Evolutionary conservation across 1,140 invertebrate species (phyloP), one percentile per base, ranked within the genome.

Genomic region (Aricia agestis): DNA sequence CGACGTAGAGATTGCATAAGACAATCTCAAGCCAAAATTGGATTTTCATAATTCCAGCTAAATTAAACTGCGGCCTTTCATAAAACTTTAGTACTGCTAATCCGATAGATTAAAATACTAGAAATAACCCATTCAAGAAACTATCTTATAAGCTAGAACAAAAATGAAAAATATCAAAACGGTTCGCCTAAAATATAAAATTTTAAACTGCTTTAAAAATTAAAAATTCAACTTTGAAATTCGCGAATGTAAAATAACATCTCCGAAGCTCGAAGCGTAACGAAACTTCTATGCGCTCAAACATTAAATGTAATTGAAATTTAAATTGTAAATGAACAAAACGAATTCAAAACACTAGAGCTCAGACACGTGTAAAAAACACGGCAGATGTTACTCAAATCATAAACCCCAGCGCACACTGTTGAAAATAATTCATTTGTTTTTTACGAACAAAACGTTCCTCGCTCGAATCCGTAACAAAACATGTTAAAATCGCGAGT

Each of bases 361-460:
- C 45, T 4, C 45, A 52, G 45, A 52, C 45, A 13, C 11, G 11
- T 52, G 45, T 52, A 52, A 13, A 36, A 52, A 52, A 52, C 45
- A 52, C 45, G 45, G 45, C 45, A 52, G 45, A 52, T 52, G 45
- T 52, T 52, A 67, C 19, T 36, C 66, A 71, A 71, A 71, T 67
- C 25, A 68, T 45, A 68, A 70, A 17, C 15, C 68, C 61, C 36
- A 36, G 42, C 59, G 66, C 66, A 70, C 70, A 45, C 52, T 59
- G 36, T 61, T 57, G 66, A 71, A 59, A 70, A 36, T 63, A 69
- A 73, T 52, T 61, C 68, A 72, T 73, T 71, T 61, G 68, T 74
- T 76, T 76, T 52, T 52, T 10, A 10, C 13, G 13, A 52, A 52
- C 45, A 52, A 52, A 52, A 52, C 45, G 13, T 9, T 13, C 36